Percentiles rank a stretch among this genome's conserved stretches.
These are phyloP conservation scores for Spatulosminthurus flaviceps DNA, from an alignment of 2,888 invertebrate genomes.

Conservation along the genomic window DNA sequence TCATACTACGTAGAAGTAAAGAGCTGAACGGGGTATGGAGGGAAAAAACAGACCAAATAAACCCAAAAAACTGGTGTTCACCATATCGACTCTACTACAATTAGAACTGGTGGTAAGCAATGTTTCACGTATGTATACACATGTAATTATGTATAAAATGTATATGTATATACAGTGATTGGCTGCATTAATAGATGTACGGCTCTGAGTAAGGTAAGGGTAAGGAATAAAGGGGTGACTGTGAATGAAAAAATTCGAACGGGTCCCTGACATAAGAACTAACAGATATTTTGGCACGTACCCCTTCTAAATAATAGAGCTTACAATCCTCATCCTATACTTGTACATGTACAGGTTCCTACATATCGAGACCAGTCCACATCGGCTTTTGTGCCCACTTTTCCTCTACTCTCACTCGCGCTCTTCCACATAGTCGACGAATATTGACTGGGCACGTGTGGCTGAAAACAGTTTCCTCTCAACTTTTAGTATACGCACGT, in stretches of 20 bases:
- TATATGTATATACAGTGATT: constrained; percentile 9
- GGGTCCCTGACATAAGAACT: background rate
- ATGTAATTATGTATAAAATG: background rate
- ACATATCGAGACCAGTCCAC: no score
- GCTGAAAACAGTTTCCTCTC: background rate
- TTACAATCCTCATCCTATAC: background rate
- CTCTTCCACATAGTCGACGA: background rate
- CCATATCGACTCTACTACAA: constrained; percentile 26
- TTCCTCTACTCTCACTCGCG: background rate
- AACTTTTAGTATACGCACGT: no score
- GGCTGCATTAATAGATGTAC: background rate
- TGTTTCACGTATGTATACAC: no score
- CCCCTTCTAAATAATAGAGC: constrained; percentile 15
- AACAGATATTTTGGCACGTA: constrained; percentile 42
- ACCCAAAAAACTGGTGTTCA: constrained; percentile 48
- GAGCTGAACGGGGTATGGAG: constrained; percentile 43
- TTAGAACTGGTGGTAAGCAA: constrained; percentile 36
- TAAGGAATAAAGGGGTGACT: constrained; percentile 38
- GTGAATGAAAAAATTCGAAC: constrained; percentile 11
- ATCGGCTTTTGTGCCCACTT: constrained; percentile 3
- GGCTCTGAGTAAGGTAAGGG: no score
- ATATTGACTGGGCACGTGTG: constrained; percentile 4
- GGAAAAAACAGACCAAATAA: constrained; percentile 47
- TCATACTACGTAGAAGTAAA: background rate
- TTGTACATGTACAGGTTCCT: background rate